These are phyloP conservation scores for Megaceryle maxima DNA, from an alignment of 2,113 vertebrate species.

Conservation along the genomic window DNA sequence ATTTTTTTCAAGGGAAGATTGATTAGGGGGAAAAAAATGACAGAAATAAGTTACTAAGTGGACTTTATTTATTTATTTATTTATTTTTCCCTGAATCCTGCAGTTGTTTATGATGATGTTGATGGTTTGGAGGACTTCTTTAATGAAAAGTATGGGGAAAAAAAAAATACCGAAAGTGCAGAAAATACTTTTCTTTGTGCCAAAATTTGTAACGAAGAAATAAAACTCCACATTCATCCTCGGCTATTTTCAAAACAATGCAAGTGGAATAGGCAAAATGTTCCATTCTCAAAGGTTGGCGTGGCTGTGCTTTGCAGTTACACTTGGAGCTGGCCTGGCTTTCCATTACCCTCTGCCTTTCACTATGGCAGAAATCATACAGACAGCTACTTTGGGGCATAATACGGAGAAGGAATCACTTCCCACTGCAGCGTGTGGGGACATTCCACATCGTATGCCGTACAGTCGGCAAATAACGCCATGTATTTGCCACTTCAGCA, in stretches of 20 bases:
- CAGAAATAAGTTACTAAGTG: not conserved
- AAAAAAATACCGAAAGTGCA: not conserved
- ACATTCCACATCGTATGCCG: not conserved
- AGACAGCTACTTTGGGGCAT: not conserved
- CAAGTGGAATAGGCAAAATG: not conserved
- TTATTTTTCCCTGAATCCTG: not conserved
- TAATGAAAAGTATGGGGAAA: not conserved
- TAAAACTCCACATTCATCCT: not conserved
- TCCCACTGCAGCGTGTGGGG: not conserved
- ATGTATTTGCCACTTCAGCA: not conserved
- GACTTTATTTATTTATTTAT: accelerated
- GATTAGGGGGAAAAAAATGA: not conserved
- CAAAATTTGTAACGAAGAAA: not conserved
- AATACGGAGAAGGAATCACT: accelerated
- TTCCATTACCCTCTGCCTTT: not conserved
- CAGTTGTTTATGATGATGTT: not conserved
- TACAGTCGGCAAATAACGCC: not conserved
- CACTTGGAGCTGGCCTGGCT: not conserved
- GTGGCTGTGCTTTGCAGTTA: not conserved
- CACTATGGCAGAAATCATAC: not conserved
- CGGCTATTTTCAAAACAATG: not conserved
- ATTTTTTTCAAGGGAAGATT: not conserved
- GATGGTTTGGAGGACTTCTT: not conserved
- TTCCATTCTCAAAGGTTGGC: not conserved
- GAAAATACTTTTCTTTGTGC: not conserved